A percentile compares a stretch with the other conserved stretches of the same genome.
phyloP scores from a whole-genome alignment of 2,797 vertebrate genomes.

The Brachyalestes nurse region DNA sequence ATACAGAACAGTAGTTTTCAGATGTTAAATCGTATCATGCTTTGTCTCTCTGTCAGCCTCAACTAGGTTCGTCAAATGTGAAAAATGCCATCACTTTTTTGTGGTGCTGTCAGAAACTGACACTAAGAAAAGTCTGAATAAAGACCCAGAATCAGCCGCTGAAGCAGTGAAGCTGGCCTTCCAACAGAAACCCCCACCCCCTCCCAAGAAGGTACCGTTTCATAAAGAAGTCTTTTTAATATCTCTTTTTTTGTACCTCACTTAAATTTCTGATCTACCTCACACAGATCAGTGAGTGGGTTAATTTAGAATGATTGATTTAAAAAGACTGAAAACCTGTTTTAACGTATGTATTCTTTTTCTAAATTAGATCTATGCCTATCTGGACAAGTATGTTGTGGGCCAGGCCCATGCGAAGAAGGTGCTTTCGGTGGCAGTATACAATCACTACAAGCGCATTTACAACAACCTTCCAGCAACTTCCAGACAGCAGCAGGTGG shows the following conservation, averaged over 20 bases:
- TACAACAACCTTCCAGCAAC: slow-evolving; percentile 89
- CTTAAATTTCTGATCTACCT: not conserved
- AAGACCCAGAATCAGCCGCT: slow-evolving; percentile 86
- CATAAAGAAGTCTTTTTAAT: not conserved
- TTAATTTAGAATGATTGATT: not conserved
- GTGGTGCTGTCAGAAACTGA: slow-evolving; percentile 89
- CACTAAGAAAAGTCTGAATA: slow-evolving; percentile 87
- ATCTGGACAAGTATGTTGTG: slow-evolving; percentile 91
- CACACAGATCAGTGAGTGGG: too few relatives aligned
- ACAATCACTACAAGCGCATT: slow-evolving; percentile 92
- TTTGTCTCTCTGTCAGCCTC: slow-evolving; percentile 72
- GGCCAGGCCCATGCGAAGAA: slow-evolving; percentile 91
- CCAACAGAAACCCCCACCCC: slow-evolving; percentile 88
- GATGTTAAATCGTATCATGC: not conserved
- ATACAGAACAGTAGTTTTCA: not conserved
- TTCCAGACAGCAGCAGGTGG: slow-evolving; percentile 82
- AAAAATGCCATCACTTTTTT: slow-evolving; percentile 91
- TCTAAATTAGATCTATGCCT: slow-evolving; percentile 85
- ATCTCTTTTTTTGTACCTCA: not conserved
- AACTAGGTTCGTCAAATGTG: slow-evolving; percentile 90
- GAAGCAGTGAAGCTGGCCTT: slow-evolving; percentile 90
- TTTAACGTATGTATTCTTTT: not conserved
- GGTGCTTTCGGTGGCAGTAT: slow-evolving; percentile 89
- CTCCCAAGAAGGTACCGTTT: slow-evolving; percentile 84
- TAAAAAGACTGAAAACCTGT: not conserved